A percentile compares a stretch with the other conserved stretches of the same genome.
Evolutionary conservation across 2,888 invertebrate genomes (phyloP).

Genomic region (Drosophila tanythrix): DNA sequence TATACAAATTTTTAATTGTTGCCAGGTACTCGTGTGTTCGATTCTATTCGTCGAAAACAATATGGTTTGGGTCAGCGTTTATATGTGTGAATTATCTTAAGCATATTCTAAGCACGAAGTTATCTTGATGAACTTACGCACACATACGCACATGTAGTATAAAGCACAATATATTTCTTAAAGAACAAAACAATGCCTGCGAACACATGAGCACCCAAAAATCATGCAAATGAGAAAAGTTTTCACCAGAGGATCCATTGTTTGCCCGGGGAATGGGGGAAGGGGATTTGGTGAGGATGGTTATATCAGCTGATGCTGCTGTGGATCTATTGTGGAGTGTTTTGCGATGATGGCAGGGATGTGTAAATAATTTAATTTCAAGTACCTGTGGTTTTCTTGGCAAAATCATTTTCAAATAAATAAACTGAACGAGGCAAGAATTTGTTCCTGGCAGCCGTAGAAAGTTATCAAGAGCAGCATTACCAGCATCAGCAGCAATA

Average conservation of each 20-base stretch:
- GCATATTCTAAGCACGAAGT: background rate
- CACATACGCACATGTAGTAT: too few species aligned
- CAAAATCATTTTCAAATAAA: conserved; percentile 72
- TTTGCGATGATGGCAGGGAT: conserved; percentile 47
- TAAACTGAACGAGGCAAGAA: conserved; percentile 60
- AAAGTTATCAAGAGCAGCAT: conserved; percentile 42
- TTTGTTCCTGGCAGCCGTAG: conserved; percentile 29
- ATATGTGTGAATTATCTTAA: background rate
- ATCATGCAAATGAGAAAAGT: conserved; percentile 57
- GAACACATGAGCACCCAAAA: conserved; percentile 23
- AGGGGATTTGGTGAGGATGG: background rate
- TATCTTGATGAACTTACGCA: background rate
- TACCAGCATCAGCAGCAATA: conserved; percentile 8
- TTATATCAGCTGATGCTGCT: background rate
- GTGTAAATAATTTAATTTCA: conserved; percentile 74
- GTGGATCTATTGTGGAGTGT: conserved; percentile 26
- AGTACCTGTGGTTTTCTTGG: conserved; percentile 63
- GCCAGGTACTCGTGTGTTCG: too few species aligned
- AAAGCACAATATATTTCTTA: too few species aligned
- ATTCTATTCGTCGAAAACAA: background rate
- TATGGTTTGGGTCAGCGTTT: background rate
- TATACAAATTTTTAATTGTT: too few species aligned
- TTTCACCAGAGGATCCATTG: conserved; percentile 4
- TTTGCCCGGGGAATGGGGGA: background rate
- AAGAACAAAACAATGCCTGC: conserved; percentile 12